A percentile compares a stretch with the other conserved stretches of the same genome.
phyloP scores from a whole-genome alignment of 2,888 invertebrate genomes.

The Elysia crispata region DNA sequence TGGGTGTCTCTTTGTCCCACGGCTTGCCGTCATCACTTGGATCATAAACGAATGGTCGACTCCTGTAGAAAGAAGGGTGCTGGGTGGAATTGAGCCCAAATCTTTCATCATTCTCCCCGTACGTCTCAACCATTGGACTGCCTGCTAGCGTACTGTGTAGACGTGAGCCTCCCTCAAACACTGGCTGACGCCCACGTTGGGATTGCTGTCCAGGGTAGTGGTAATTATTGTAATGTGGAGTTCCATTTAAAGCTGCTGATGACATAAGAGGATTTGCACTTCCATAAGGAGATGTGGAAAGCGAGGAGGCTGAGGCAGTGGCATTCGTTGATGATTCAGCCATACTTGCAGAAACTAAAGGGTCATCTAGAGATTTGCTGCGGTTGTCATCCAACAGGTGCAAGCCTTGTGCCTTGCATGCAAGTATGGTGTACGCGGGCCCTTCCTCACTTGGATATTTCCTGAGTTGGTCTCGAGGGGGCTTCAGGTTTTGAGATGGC shows the following conservation, averaged over 20 bases:
- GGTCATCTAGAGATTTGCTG: constrained; percentile 35
- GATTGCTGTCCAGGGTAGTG: neutral
- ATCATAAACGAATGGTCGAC: constrained; percentile 20
- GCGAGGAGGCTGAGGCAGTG: neutral
- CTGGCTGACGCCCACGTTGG: too few species aligned
- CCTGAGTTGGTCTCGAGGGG: constrained; percentile 14
- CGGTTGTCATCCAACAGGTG: constrained; percentile 24
- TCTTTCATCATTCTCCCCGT: neutral
- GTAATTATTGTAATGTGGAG: neutral
- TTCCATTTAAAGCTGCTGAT: too few species aligned
- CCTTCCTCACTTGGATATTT: constrained; percentile 40
- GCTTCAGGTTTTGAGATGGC: neutral
- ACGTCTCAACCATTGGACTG: constrained; percentile 34
- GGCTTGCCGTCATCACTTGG: constrained; percentile 37
- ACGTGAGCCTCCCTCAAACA: neutral
- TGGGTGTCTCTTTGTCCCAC: constrained; percentile 31
- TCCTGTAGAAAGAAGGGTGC: neutral
- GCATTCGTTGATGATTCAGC: neutral
- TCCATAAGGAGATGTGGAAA: neutral
- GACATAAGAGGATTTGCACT: neutral
- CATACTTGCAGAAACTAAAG: neutral
- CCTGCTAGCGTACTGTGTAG: constrained; percentile 39
- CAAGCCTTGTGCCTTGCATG: constrained; percentile 2
- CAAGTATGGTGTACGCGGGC: constrained; percentile 7
- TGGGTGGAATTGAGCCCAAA: too few species aligned